phyloP scores from a whole-genome alignment of 1,140 invertebrate genomes.

The Dufourea novaeangliae region DNA sequence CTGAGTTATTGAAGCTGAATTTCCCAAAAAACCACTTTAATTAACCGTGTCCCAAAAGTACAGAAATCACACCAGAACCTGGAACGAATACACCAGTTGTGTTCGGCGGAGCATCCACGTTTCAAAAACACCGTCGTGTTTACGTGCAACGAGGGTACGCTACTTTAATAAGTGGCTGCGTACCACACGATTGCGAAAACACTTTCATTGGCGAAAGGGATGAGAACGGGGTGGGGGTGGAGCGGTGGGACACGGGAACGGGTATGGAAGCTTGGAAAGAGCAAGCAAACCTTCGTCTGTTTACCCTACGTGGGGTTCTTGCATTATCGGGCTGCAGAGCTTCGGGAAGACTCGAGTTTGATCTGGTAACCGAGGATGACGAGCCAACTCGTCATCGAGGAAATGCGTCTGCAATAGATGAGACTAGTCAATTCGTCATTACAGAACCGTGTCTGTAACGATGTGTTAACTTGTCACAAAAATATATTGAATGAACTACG shows the following conservation, averaged over 20 bases:
- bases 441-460: too few relatives aligned
- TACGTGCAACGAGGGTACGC: neutral
- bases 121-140: neutral
- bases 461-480: too few relatives aligned
- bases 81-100: neutral
- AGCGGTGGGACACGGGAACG: neutral
- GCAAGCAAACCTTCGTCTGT: slow-evolving; percentile 16
- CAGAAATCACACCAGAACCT: neutral
- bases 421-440: too few relatives aligned
- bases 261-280: neutral
- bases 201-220: neutral
- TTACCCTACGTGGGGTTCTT: neutral
- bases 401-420: too few relatives aligned
- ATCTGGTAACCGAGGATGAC: slow-evolving; percentile 38
- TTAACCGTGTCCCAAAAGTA: too few relatives aligned
- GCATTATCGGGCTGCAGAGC: neutral
- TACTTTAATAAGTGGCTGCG: slow-evolving; percentile 25
- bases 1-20: too few relatives aligned
- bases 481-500: too few relatives aligned
- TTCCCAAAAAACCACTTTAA: too few relatives aligned
- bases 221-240: neutral
- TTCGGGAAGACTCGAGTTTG: slow-evolving; percentile 8
- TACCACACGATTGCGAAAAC: slow-evolving; percentile 1
- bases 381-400: too few relatives aligned
- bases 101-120: neutral